Percentiles rank a stretch among this genome's conserved stretches.
Evolutionary conservation across 1,140 invertebrate species (phyloP).

Genomic region (Leptinotarsa lineolata): DNA sequence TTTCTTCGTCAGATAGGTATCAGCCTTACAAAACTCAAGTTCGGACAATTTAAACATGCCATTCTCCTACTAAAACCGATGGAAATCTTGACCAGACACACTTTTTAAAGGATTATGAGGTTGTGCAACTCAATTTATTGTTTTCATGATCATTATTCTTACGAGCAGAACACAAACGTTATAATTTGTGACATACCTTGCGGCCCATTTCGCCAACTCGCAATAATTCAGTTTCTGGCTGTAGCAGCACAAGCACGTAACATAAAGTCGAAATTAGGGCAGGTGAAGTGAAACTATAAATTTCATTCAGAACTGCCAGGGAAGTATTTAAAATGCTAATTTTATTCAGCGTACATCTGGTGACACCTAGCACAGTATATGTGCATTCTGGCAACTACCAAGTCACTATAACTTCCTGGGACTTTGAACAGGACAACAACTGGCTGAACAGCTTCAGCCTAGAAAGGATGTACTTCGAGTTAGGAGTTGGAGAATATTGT

Average conservation of each 20-base stretch:
- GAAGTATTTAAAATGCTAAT: constrained; percentile 6
- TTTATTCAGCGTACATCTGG: neutral
- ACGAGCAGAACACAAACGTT: too few relatives aligned
- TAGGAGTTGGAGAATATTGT: too few relatives aligned
- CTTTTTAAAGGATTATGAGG: too few relatives aligned
- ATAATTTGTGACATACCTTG: too few relatives aligned
- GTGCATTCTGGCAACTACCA: neutral
- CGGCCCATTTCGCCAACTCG: neutral
- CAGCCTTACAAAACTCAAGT: too few relatives aligned
- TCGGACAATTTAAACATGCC: too few relatives aligned
- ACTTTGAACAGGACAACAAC: neutral
- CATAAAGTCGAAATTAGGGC: neutral
- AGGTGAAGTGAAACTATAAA: constrained; percentile 6
- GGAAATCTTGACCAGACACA: too few relatives aligned
- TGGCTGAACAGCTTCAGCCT: neutral
- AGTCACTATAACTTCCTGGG: neutral
- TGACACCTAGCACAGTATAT: neutral
- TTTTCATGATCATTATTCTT: too few relatives aligned
- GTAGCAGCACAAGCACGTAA: neutral
- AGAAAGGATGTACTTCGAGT: neutral
- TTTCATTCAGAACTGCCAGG: neutral
- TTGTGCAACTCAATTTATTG: too few relatives aligned
- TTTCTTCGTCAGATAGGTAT: too few relatives aligned
- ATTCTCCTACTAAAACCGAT: too few relatives aligned
- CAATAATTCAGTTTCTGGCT: neutral